phyloP scores from a whole-genome alignment of 2,797 vertebrate species.

The Mus caroli region DNA sequence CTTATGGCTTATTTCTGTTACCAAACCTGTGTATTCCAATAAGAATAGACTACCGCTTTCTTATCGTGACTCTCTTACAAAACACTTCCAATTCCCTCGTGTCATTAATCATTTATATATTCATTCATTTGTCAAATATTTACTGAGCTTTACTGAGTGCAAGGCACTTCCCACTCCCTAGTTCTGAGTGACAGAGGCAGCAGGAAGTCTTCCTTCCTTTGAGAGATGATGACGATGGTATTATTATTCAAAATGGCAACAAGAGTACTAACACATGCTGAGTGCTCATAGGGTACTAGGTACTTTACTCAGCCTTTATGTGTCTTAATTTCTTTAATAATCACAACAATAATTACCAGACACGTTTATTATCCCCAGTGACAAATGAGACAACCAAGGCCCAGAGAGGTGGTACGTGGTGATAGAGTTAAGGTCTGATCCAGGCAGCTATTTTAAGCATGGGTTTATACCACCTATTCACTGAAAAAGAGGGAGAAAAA shows the following conservation, averaged over 20 bases:
- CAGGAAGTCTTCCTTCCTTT: neutral
- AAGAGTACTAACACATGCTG: neutral
- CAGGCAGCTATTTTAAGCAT: neutral
- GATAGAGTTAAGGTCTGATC: neutral
- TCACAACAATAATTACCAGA: neutral
- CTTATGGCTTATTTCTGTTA: neutral
- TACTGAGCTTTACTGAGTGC: conserved; percentile 63
- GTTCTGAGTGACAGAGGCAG: conserved; percentile 34
- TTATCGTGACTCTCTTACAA: neutral
- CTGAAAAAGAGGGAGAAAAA: neutral
- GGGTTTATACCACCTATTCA: neutral
- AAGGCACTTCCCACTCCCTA: neutral
- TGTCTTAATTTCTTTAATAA: neutral
- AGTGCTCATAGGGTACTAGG: neutral
- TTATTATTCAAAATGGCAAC: neutral
- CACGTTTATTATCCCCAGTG: neutral
- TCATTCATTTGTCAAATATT: conserved; percentile 76
- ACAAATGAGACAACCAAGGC: neutral
- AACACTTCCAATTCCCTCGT: conserved; percentile 38
- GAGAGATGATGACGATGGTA: neutral
- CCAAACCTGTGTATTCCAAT: neutral
- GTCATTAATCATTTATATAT: conserved; percentile 72
- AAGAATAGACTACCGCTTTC: neutral
- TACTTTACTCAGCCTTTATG: neutral
- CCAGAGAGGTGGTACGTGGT: neutral